Percentiles rank a stretch among this genome's conserved stretches.
These are phyloP conservation scores for Dinomys branickii DNA, from an alignment of 2,113 vertebrate genomes.

Conservation along the genomic window DNA sequence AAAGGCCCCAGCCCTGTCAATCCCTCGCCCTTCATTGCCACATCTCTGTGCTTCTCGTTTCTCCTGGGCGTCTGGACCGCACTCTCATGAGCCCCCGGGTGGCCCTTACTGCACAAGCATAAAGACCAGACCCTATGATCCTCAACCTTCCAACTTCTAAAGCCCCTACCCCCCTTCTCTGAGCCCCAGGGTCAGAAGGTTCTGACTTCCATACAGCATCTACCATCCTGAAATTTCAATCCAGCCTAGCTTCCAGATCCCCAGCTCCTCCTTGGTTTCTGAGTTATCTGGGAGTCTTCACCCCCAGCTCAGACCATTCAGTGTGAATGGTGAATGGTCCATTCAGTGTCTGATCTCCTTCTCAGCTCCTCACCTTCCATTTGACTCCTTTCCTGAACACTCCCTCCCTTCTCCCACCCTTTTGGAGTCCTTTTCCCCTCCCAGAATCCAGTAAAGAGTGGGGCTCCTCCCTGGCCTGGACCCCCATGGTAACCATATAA, in stretches of 20 bases:
- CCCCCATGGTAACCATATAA: conserved; percentile 76
- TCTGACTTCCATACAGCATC: not conserved
- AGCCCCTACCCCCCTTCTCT: not conserved
- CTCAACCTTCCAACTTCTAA: not conserved
- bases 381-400: conserved; percentile 66
- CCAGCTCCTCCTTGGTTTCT: conserved; percentile 17
- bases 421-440: conserved; percentile 54
- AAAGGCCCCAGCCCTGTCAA: not conserved
- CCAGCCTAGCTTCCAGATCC: not conserved
- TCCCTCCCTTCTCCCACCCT: not conserved
- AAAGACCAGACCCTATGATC: not conserved
- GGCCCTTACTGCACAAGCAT: conserved; percentile 7
- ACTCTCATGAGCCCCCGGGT: not conserved
- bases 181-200: not conserved
- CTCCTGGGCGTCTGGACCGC: conserved; percentile 35
- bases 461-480: conserved; percentile 38
- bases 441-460: conserved; percentile 58
- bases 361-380: conserved; percentile 83
- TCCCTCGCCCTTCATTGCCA: not conserved
- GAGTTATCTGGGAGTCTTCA: not conserved
- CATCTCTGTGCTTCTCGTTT: not conserved
- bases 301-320: not conserved
- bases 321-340: not conserved
- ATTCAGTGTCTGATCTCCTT: conserved; percentile 68
- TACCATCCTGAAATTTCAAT: conserved; percentile 42